Conservation (phyloP, 2,888 invertebrate genomes). For the Apocheima hispidaria region DNA sequence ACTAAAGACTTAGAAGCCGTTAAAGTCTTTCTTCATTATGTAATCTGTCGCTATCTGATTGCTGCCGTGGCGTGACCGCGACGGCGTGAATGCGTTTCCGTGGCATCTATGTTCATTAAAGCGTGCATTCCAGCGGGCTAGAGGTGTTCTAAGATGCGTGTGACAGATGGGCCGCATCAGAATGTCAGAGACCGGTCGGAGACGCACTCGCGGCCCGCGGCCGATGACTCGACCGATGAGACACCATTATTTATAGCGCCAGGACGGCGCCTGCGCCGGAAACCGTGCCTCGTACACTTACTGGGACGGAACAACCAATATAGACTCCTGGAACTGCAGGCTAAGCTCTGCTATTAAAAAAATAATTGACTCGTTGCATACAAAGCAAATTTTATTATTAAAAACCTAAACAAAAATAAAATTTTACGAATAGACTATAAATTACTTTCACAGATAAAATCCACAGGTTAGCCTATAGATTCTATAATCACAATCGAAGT, state of each 20-base stretch:
- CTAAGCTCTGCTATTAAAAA: background rate
- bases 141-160: slow-evolving; percentile 46
- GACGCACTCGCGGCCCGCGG: slow-evolving; percentile 65
- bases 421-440: too few relatives aligned
- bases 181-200: slow-evolving; percentile 59
- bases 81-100: slow-evolving; percentile 28
- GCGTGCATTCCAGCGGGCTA: slow-evolving; percentile 36
- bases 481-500: too few relatives aligned
- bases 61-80: slow-evolving; percentile 21
- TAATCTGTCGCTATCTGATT: slow-evolving; percentile 35
- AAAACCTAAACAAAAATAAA: too few relatives aligned
- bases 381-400: background rate
- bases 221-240: slow-evolving; percentile 82
- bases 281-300: slow-evolving; percentile 70
- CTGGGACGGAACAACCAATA: slow-evolving; percentile 70
- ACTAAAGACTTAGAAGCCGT: slow-evolving; percentile 46
- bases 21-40: slow-evolving; percentile 45
- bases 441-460: too few relatives aligned
- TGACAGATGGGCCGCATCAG: slow-evolving; percentile 73
- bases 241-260: slow-evolving; percentile 83
- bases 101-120: slow-evolving; percentile 35
- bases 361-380: background rate
- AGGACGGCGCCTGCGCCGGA: slow-evolving; percentile 80
- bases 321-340: slow-evolving; percentile 32
- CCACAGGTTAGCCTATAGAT: too few relatives aligned